Percentiles rank a stretch among this genome's conserved stretches.
Conservation (phyloP, 2,113 vertebrate species). For the Tyrannus savana region DNA sequence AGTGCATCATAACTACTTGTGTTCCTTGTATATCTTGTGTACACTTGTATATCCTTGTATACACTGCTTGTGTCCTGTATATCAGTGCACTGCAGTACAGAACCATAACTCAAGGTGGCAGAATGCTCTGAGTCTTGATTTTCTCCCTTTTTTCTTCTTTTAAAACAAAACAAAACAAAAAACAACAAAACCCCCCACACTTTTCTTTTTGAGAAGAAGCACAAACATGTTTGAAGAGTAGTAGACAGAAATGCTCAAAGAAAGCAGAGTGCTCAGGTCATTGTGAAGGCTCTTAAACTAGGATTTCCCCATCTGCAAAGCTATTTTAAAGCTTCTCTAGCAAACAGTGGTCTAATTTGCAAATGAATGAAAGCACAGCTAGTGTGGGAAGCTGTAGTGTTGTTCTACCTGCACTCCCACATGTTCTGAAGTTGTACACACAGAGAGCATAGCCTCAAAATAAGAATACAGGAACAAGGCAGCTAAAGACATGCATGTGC, state of each 20-base stretch:
- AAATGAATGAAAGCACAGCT: slow-evolving; percentile 2
- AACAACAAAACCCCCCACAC: too few species aligned
- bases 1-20: not conserved
- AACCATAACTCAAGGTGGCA: slow-evolving; percentile 14
- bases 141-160: not conserved
- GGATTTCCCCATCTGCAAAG: not conserved
- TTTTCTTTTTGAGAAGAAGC: not conserved
- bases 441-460: not conserved
- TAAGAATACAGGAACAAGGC: not conserved
- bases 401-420: slow-evolving; percentile 12
- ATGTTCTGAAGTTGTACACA: not conserved
- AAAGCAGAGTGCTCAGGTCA: not conserved
- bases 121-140: not conserved
- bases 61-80: not conserved
- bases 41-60: too few species aligned
- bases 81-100: not conserved
- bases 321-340: slow-evolving; percentile 3
- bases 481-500: not conserved
- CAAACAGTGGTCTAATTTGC: slow-evolving; percentile 11
- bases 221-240: not conserved
- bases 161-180: not conserved
- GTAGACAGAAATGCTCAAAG: not conserved
- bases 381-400: not conserved
- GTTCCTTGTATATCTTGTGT: not conserved
- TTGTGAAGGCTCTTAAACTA: not conserved